Base-by-base conservation (phyloP, 2,113 vertebrate genomes). In the Alaudala cheleensis region DNA sequence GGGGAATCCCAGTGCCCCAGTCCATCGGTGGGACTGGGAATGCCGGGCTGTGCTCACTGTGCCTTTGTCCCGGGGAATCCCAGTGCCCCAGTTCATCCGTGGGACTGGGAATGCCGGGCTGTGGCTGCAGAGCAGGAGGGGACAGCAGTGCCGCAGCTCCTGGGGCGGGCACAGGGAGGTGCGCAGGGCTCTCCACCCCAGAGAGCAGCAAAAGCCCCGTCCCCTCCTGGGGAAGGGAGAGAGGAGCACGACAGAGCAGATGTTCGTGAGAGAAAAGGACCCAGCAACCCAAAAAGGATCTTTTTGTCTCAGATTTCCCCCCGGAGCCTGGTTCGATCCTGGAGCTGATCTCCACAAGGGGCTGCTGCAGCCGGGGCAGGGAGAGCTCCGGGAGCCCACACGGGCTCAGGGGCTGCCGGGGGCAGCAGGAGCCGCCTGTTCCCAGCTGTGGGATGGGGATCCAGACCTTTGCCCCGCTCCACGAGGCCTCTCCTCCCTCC, bases 31-130 rank as follows among this genome's bases (percentile, higher is more conserved):
- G n/a, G n/a, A n/a, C n/a, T n/a, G n/a, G n/a, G n/a, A n/a, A n/a
- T n/a, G 5, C 2, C 0, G 0, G 0, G 42, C 57, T n/a, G 29
- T 17, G 40, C 40, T 78, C 40, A 37, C 44, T 21, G 40, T 14
- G 40, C 24, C 67, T 65, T 49, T 44, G 76, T 77, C 44, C 71
- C 3, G 0, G 4, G n/a, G 73, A 81, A 65, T 58, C 53, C 73
- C 78, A 76, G 81, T 31, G 53, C 49, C 45, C 77, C 76, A 50
- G 37, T 37, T 37, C 37, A 1, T 7, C 69, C 1, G 3, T 5
- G 31, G 14, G 33, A 37, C 17, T 5, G 62, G 62, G 26, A 51
- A 26, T 34, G 5, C 2, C 0, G 0, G 0, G 42, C 57, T n/a
- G 29, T 17, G 40, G 87, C 53, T 60, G 65, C 37, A 37, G 34